A percentile compares a stretch with the other conserved stretches of the same genome.
These are phyloP conservation scores for Coptodon rendalli DNA, from an alignment of 2,113 vertebrate genomes.

Conservation along the genomic window DNA sequence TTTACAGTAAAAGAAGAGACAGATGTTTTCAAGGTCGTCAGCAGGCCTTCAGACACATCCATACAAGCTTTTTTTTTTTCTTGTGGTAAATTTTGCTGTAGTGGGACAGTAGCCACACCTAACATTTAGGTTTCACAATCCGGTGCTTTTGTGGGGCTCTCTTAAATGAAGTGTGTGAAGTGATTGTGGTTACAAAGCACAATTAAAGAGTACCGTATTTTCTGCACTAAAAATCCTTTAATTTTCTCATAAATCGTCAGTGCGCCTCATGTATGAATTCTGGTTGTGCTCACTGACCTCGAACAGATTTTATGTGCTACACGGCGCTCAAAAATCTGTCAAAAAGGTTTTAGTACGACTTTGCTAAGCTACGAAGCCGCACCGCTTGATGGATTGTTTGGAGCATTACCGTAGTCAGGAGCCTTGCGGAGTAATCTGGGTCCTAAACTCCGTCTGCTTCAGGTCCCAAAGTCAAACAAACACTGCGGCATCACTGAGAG, in stretches of 20 bases:
- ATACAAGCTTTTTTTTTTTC: neutral
- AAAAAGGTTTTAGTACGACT: fast-evolving
- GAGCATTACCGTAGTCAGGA: fast-evolving
- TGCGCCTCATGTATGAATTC: fast-evolving
- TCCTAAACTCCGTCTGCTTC: fast-evolving
- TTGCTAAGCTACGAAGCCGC: fast-evolving
- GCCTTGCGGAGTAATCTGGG: fast-evolving
- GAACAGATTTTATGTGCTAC: fast-evolving
- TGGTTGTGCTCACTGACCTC: fast-evolving
- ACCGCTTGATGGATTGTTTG: fast-evolving
- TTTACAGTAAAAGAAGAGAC: neutral
- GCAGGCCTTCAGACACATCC: neutral
- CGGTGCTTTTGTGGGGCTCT: neutral
- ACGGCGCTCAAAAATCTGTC: fast-evolving
- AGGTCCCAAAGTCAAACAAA: fast-evolving
- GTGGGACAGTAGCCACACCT: neutral
- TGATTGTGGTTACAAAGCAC: neutral
- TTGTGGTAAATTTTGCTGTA: neutral
- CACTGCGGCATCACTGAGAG: neutral
- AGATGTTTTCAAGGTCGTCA: neutral
- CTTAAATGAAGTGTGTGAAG: neutral
- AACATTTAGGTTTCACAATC: neutral
- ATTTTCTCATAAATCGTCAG: fast-evolving
- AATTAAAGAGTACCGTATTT: fast-evolving
- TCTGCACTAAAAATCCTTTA: neutral